These are phyloP conservation scores for Pegoplata infirma DNA, from an alignment of 2,888 invertebrate genomes.

Conservation along the genomic window DNA sequence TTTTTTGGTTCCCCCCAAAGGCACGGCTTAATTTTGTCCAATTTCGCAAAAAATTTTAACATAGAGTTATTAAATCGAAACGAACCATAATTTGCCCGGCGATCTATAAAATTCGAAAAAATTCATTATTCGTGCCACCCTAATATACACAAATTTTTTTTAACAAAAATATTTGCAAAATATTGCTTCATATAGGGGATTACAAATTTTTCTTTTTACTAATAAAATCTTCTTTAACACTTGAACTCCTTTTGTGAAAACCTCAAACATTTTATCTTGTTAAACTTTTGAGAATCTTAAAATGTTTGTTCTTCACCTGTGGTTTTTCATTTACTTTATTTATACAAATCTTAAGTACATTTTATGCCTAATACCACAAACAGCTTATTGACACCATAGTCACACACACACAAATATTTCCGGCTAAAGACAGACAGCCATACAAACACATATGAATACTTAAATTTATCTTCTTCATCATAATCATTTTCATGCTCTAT, in stretches of 20 bases:
- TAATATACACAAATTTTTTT: too few relatives aligned
- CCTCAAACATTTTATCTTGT: conserved; percentile 8
- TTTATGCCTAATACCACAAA: conserved; percentile 65
- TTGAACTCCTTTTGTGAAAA: conserved; percentile 28
- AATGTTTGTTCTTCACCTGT: conserved; percentile 49
- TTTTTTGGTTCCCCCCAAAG: too few relatives aligned
- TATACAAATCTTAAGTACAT: conserved; percentile 62
- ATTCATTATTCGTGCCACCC: too few relatives aligned
- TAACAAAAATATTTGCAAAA: too few relatives aligned
- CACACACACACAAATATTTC: conserved; percentile 54
- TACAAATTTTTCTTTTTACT: conserved; percentile 3
- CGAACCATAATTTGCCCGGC: too few relatives aligned
- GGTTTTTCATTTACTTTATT: conserved; percentile 50
- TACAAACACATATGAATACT: conserved; percentile 20
- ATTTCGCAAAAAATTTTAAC: too few relatives aligned
- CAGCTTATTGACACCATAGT: conserved; percentile 68
- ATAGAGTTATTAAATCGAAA: too few relatives aligned
- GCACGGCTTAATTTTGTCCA: too few relatives aligned
- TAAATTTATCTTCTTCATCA: not conserved
- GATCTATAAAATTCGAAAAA: too few relatives aligned
- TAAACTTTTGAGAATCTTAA: conserved; percentile 13
- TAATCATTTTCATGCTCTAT: conserved; percentile 34
- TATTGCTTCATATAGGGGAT: too few relatives aligned
- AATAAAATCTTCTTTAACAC: conserved; percentile 49
- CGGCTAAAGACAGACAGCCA: conserved; percentile 10